Conservation (phyloP, 1,140 invertebrate genomes). For the Panulirus ornatus region DNA sequence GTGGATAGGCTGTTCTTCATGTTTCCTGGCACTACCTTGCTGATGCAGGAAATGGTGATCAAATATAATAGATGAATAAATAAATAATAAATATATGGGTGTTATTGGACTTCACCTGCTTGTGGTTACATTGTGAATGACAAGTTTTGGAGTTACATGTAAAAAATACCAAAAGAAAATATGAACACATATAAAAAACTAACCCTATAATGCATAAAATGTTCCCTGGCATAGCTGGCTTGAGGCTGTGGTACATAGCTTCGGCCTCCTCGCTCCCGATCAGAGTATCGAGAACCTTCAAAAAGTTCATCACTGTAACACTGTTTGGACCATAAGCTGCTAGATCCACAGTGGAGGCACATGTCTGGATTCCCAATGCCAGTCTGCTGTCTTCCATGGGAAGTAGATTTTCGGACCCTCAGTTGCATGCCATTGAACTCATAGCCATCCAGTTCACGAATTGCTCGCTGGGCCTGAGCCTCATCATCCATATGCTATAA, state of each 20-base stretch:
- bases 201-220: slow-evolving; percentile 62
- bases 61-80: too few relatives aligned
- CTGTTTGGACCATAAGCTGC: slow-evolving; percentile 55
- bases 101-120: too few relatives aligned
- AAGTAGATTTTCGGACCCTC: slow-evolving; percentile 63
- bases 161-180: too few relatives aligned
- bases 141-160: too few relatives aligned
- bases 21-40: too few relatives aligned
- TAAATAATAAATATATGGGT: too few relatives aligned
- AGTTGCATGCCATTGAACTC: slow-evolving; percentile 64
- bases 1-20: too few relatives aligned
- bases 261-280: slow-evolving; percentile 14
- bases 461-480: slow-evolving; percentile 58
- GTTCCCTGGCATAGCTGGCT: slow-evolving; percentile 59
- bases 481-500: slow-evolving; percentile 69
- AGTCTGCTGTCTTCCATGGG: slow-evolving; percentile 42
- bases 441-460: slow-evolving; percentile 67
- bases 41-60: too few relatives aligned
- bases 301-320: slow-evolving; percentile 46
- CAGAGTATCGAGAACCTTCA: not conserved
- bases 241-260: slow-evolving; percentile 55
- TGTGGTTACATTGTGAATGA: too few relatives aligned
- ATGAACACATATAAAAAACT: too few relatives aligned
- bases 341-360: slow-evolving; percentile 55
- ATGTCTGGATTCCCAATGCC: slow-evolving; percentile 61